Evolutionary conservation across 2,113 vertebrate species (phyloP), one percentile per base, ranked within the genome.

Genomic region (Hemiscyllium ocellatum): DNA sequence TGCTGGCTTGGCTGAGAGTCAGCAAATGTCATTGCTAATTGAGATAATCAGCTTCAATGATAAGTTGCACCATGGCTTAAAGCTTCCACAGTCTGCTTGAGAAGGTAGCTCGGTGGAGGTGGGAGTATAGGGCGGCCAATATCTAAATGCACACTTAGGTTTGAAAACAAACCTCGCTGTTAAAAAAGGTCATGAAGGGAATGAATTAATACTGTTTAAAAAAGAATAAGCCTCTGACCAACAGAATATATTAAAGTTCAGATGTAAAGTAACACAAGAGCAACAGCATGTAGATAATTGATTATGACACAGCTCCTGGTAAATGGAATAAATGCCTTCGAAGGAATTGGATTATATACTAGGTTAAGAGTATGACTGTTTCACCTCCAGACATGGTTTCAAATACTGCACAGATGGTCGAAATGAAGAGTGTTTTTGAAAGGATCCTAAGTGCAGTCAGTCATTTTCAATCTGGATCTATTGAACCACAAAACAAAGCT

Each of bases 211-310:
- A 42, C 69, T 95, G 69, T 33, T 52, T 61, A 61, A 33, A 17
- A 61, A 61, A 61, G 4, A 56, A 52, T 10, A 24, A 13, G 33
- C 52, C 56, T 90, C 52, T 33, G 12, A 22, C 61, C 56, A n/a
- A 37, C 24, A 37, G 61, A 66, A 65, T 2, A 0, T 47, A 52
- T 42, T 52, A 12, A 6, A 72, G 33, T 76, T 95, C 69, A 95
- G 69, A 95, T 52, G 47, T 52, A 76, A 95, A 76, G 26, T 33
- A 72, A 50, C 47, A 95, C 69, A 72, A 72, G 26, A 33, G 69
- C 68, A 95, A 95, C 69, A 95, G 94, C 42, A 42, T 15, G 52
- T 95, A 69, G 68, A 95, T 76, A 95, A 95, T 95, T 69, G 52
- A 76, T 52, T 76, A 52, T 70, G 93, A 72, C 69, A 95, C 15